Base-by-base conservation (phyloP, 2,797 vertebrate genomes). In the Oreonectes daqikongensis region DNA sequence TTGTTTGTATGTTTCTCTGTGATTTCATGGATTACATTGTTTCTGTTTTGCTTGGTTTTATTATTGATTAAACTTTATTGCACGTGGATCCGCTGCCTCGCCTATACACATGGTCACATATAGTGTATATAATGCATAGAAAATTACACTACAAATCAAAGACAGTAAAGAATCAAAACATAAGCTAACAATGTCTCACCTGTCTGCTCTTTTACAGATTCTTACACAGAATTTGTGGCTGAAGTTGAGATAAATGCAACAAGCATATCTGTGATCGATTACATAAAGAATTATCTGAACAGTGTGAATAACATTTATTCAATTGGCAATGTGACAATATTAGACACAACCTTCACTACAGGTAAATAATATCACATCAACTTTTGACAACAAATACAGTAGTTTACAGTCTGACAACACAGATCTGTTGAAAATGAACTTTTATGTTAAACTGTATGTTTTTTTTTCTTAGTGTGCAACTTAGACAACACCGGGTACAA, bases 391-490 rank as follows among this genome's bases (percentile, higher is more conserved):
- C 8, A 14, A 50, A 38, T 7, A 3, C n/a, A 60, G 35, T 35
- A 50, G 20, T 22, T 52, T 11, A 52, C 2, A 22, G 20, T 11
- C 8, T 22, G 2, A 52, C 3, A 24, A 15, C 12, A 30, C 17
- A 63, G 30, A 66, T 7, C 18, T 42, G 22, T 26, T 32, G 1
- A 20, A 40, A 24, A 53, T 32, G 1, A 28, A 12, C 15, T 55
- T 26, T 14, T 32, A 15, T 7, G 1, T 5, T n/a, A n/a, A n/a
- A n/a, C n/a, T n/a, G n/a, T n/a, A n/a, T 44, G 52, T 10, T 5
- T 72, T 48, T n/a, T 84, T 61, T 52, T 22, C 9, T 15, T 61
- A 84, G 84, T 85, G 15, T 85, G 84, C 61, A 38, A 32, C 32
- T 42, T 72, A 38, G 80, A 18, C 48, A 22, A 24, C 59, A 64